phyloP scores from a whole-genome alignment of 2,797 vertebrate species.

The Phataginus tricuspis region DNA sequence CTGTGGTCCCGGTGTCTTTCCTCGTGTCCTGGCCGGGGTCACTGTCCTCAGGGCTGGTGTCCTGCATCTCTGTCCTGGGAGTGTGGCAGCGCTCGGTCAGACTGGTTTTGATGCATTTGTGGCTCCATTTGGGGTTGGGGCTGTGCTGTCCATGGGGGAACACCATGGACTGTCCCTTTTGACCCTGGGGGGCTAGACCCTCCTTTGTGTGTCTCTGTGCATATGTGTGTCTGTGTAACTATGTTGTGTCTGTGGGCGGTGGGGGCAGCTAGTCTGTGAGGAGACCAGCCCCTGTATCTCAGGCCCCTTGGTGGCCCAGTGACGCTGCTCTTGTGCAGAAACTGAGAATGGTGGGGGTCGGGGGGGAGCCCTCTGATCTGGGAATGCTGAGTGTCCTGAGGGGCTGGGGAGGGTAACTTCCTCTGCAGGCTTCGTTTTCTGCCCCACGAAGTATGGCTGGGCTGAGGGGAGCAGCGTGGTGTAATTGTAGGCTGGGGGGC shows the following conservation, averaged over 20 bases:
- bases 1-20: neutral
- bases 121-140: neutral
- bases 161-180: neutral
- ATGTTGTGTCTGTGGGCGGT: neutral
- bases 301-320: neutral
- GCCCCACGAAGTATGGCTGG: neutral
- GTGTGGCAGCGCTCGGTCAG: neutral
- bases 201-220: too few species aligned
- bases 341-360: neutral
- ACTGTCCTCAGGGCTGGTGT: neutral
- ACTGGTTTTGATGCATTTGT: neutral
- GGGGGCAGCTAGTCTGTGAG: neutral
- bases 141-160: neutral
- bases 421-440: neutral
- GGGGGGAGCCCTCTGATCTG: neutral
- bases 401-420: neutral
- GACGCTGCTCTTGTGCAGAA: neutral
- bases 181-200: neutral
- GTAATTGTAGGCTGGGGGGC: rapidly evolving
- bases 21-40: neutral
- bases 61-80: neutral
- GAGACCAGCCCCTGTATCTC: neutral
- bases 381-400: neutral
- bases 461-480: neutral
- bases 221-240: neutral